Percentiles rank a stretch among this genome's conserved stretches.
phyloP scores from a whole-genome alignment of 2,888 invertebrate genomes.

The Tipula confusa region DNA sequence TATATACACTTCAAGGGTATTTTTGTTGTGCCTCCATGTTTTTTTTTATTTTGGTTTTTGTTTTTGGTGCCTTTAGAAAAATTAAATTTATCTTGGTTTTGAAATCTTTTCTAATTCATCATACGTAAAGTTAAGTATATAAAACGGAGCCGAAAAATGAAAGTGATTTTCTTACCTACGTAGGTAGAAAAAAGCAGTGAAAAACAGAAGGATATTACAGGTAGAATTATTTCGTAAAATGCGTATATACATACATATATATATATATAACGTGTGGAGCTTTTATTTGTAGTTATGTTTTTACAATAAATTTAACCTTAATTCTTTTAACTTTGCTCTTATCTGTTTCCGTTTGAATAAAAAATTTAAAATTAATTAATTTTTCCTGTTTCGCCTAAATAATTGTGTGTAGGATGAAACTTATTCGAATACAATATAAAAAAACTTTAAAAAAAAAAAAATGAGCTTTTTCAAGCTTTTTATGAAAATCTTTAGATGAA shows the following conservation, averaged over 20 bases:
- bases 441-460: too few species aligned
- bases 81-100: not conserved
- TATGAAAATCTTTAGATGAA: too few species aligned
- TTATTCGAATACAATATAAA: too few species aligned
- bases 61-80: not conserved
- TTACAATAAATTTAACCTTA: not conserved
- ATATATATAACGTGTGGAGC: too few species aligned
- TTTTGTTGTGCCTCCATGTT: not conserved
- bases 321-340: not conserved
- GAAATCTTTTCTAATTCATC: conserved; percentile 3
- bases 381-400: not conserved
- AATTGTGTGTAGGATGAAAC: not conserved
- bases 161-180: not conserved
- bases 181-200: not conserved
- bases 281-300: not conserved
- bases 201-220: not conserved
- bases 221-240: too few species aligned
- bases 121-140: not conserved
- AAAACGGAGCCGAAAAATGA: not conserved
- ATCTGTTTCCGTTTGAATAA: not conserved
- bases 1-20: not conserved
- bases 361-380: not conserved
- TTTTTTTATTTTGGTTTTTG: not conserved
- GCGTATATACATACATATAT: too few species aligned
- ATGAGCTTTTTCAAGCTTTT: too few species aligned